Evolutionary conservation across 2,888 invertebrate species (phyloP).

Genomic region (Empis livida): DNA sequence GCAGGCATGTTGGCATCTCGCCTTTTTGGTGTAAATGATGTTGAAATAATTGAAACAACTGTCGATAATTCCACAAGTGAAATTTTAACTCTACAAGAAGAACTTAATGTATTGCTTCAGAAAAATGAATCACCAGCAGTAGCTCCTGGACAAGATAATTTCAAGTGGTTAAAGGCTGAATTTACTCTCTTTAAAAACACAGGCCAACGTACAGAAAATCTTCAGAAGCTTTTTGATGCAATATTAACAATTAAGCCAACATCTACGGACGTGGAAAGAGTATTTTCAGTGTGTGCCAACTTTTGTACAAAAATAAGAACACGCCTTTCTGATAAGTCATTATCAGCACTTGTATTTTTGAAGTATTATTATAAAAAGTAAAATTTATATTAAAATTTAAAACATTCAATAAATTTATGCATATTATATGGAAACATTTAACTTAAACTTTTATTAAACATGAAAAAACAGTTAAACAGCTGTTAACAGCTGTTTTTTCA

Average conservation of each 20-base stretch:
- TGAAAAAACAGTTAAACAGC: background rate
- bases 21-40: background rate
- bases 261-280: background rate
- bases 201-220: background rate
- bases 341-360: background rate
- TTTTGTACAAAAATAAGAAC: constrained; percentile 1
- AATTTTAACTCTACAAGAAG: background rate
- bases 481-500: background rate
- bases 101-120: background rate
- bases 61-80: background rate
- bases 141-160: background rate
- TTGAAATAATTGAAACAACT: background rate
- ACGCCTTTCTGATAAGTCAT: background rate
- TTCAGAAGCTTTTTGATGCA: background rate
- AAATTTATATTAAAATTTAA: background rate
- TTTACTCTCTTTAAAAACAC: background rate
- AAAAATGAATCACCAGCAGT: background rate
- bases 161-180: background rate
- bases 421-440: background rate
- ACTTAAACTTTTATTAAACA: background rate
- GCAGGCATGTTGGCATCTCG: background rate
- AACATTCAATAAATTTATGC: background rate
- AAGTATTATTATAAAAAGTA: background rate
- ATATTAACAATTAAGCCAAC: background rate
- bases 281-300: background rate